phyloP scores from a whole-genome alignment of 2,797 vertebrate species.

The Coreius guichenoti region DNA sequence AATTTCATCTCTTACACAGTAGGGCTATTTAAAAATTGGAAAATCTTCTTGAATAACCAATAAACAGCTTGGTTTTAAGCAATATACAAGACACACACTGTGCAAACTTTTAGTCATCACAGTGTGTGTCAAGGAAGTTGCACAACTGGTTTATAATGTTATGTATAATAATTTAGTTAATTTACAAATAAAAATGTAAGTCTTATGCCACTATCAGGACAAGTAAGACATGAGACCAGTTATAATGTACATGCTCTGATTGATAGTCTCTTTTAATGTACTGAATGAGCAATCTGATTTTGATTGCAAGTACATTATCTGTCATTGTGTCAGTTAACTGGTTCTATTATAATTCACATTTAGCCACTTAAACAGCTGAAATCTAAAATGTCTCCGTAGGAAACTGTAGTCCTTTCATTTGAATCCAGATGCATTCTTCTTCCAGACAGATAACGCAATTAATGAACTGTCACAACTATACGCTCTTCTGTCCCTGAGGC shows the following conservation, averaged over 20 bases:
- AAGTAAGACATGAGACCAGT: neutral
- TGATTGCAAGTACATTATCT: neutral
- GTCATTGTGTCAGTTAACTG: neutral
- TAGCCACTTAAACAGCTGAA: neutral
- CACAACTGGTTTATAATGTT: neutral
- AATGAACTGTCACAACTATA: neutral
- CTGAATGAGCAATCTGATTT: neutral
- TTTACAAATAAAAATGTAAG: too few species aligned
- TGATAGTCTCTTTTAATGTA: neutral
- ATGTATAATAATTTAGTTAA: neutral
- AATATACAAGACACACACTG: neutral
- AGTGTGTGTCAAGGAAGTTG: neutral
- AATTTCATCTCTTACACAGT: neutral
- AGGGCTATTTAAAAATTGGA: neutral
- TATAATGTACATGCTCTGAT: conserved; percentile 10
- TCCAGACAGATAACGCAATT: neutral
- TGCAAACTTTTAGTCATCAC: conserved; percentile 3
- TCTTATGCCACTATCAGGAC: neutral
- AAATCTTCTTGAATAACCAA: neutral
- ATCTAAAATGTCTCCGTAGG: neutral
- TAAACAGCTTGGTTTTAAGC: neutral
- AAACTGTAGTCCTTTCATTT: conserved; percentile 13
- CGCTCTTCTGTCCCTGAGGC: neutral
- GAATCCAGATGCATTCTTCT: conserved; percentile 6
- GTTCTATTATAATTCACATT: conserved; percentile 5